Evolutionary conservation across 1,140 invertebrate genomes (phyloP), one percentile per base, ranked within the genome.

Genomic region (Calephelis nemesis): DNA sequence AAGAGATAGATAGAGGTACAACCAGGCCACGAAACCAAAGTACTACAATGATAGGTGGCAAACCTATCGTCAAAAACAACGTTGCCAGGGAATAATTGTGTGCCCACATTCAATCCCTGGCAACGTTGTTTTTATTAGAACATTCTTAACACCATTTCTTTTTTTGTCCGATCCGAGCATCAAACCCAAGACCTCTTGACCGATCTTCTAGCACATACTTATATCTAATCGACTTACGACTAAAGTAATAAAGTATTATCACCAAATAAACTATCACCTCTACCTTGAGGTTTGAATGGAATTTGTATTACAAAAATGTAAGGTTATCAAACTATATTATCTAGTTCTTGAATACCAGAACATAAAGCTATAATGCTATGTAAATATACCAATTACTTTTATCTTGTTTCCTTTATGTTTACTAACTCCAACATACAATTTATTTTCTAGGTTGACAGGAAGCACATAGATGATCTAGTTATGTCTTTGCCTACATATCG

Each of bases 381-480:
- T 58, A 58, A 58, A 58, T 39, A 58, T 39, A 39, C 54, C 11
- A 12, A 58, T 58, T 58, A 58, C 30, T 58, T 58, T 58, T 58
- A 58, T 58, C 10, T 58, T 58, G 6, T 58, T 58, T 58, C 54
- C 54, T 58, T 19, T 58, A 12, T n/a, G 13, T 54, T 19, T 19
- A 19, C 19, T 19, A 30, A 12, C 30, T 45, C 8, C 54, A 58
- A 15, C 19, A 54, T 30, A 19, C 5, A 45, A 30, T 45, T 45
- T 45, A 45, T 45, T 58, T 58, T 58, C 54, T 58, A 58, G 54
- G 54, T 58, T 58, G 54, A 39, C 54, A 58, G 54, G 54, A 58
- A 58, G 15, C 30, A 58, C 30, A 11, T 8, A 58, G 30, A 58
- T 58, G 52, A 58, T 58, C 54, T 58, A 58, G 54, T 12, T 11